Evolutionary conservation across 35 echinoderm and acorn worm genomes (phyloP).

Genomic region (Diadema setosum): DNA sequence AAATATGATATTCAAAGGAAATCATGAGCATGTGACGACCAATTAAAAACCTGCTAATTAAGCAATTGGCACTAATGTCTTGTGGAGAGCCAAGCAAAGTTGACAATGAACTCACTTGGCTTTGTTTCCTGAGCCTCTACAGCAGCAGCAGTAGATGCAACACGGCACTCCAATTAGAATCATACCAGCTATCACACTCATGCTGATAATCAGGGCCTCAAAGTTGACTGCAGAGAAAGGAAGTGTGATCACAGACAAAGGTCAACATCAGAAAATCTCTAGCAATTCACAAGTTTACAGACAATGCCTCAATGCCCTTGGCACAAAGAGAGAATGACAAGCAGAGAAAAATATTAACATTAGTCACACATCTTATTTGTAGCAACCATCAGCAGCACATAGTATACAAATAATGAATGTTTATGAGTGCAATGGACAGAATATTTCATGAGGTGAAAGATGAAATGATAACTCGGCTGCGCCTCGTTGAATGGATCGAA

Average conservation of each 20-base stretch:
- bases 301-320: background rate
- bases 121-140: background rate
- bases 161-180: slow-evolving; percentile 14
- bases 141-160: slow-evolving; percentile 25
- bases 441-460: too few species aligned
- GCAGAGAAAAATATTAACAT: background rate
- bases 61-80: background rate
- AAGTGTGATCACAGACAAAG: too few species aligned
- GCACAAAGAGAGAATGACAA: background rate
- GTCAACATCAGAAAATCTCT: too few species aligned
- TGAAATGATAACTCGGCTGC: too few species aligned
- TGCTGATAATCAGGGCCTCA: slow-evolving; percentile 13
- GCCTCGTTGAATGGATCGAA: too few species aligned
- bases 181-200: slow-evolving; percentile 34
- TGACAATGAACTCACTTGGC: slow-evolving; percentile 6
- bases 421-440: background rate
- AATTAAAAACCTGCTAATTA: background rate
- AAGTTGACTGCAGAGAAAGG: slow-evolving; percentile 23
- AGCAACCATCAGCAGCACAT: too few species aligned
- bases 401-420: too few species aligned
- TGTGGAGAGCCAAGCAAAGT: background rate
- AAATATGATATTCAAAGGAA: background rate
- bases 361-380: too few species aligned
- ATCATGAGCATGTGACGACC: background rate
- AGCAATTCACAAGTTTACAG: background rate